These are phyloP conservation scores for Promerops cafer DNA, from an alignment of 2,113 vertebrate genomes.

Conservation along the genomic window DNA sequence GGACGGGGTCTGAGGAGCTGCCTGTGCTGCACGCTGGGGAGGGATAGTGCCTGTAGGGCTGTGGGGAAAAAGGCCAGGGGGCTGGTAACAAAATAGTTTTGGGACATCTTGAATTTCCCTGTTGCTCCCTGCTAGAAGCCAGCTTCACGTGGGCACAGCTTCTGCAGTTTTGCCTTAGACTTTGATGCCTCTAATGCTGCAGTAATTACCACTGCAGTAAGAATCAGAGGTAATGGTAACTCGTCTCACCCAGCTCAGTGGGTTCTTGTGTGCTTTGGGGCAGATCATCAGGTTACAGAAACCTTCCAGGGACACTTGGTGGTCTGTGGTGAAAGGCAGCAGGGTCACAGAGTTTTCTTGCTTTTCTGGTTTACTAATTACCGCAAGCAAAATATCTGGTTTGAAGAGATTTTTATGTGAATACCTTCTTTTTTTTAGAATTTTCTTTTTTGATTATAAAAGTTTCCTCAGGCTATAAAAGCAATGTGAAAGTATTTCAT, in stretches of 20 bases:
- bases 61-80: not conserved
- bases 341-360: not conserved
- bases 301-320: not conserved
- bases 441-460: not conserved
- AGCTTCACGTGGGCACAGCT: not conserved
- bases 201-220: not conserved
- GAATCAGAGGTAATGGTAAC: not conserved
- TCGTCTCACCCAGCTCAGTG: not conserved
- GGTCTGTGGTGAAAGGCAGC: not conserved
- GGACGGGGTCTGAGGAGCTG: rapidly evolving
- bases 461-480: not conserved
- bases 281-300: not conserved
- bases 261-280: not conserved
- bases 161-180: not conserved
- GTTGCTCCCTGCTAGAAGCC: not conserved
- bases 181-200: not conserved
- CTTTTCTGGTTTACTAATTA: not conserved
- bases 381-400: not conserved
- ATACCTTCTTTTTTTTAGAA: not conserved
- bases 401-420: not conserved
- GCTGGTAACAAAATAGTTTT: not conserved
- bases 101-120: not conserved
- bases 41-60: not conserved
- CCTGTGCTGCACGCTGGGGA: not conserved
- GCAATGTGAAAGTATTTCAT: not conserved